Conservation (phyloP, 2,888 invertebrate genomes). For the Folsomia manolachei region DNA sequence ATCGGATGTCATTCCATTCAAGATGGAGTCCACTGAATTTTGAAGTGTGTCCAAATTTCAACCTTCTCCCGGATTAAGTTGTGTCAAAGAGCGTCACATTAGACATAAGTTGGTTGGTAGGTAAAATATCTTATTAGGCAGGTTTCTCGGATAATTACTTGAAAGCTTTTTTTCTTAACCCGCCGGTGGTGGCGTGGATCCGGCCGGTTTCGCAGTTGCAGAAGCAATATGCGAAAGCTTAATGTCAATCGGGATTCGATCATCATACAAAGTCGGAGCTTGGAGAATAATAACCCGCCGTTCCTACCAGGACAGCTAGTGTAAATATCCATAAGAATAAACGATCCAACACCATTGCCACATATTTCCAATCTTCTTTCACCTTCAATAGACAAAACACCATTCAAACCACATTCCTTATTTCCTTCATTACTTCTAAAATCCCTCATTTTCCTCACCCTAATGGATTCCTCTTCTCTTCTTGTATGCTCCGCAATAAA, state of each 20-base stretch:
- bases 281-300: conserved; percentile 83
- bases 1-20: too few species aligned
- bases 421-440: too few species aligned
- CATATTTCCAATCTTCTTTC: conserved; percentile 94
- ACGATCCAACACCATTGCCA: conserved; percentile 87
- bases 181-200: conserved; percentile 30
- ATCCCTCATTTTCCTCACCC: conserved; percentile 61
- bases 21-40: too few species aligned
- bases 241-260: conserved; percentile 81
- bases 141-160: neutral
- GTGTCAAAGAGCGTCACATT: neutral
- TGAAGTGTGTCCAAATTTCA: too few species aligned
- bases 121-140: neutral
- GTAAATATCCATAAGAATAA: conserved; percentile 92
- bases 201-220: conserved; percentile 74
- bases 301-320: conserved; percentile 84
- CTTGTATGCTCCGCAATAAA: conserved; percentile 91
- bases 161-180: neutral
- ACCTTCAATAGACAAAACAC: conserved; percentile 64
- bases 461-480: conserved; percentile 84
- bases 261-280: conserved; percentile 86
- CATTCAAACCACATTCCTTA: too few species aligned
- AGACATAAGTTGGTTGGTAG: neutral
- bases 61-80: too few species aligned
- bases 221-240: conserved; percentile 85